Percentiles rank a stretch among this genome's conserved stretches.
Conservation (phyloP, 2,888 invertebrate genomes). For the Sinotaia quadrata region DNA sequence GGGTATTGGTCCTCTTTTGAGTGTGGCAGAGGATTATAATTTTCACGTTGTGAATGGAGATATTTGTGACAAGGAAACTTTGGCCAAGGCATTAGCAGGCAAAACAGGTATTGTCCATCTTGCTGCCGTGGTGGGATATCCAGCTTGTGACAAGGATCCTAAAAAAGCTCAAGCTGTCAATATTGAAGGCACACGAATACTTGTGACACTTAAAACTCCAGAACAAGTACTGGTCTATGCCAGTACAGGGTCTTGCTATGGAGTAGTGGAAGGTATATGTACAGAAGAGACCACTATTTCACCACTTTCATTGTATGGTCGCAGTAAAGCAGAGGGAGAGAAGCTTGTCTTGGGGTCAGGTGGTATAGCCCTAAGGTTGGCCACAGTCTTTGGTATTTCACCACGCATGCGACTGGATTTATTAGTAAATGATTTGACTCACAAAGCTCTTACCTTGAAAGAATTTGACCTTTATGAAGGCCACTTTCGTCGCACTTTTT, state of each 20-base stretch:
- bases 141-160: slow-evolving; percentile 70
- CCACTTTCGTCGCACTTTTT: slow-evolving; percentile 68
- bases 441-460: slow-evolving; percentile 61
- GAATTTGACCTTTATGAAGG: slow-evolving; percentile 69
- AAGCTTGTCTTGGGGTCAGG: slow-evolving; percentile 52
- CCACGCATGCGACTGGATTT: slow-evolving; percentile 70
- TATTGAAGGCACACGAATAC: slow-evolving; percentile 62
- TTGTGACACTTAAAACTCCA: slow-evolving; percentile 56
- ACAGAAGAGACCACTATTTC: slow-evolving; percentile 69
- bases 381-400: slow-evolving; percentile 71
- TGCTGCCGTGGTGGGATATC: slow-evolving; percentile 72
- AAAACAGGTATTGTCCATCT: slow-evolving; percentile 68
- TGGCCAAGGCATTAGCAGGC: slow-evolving; percentile 53
- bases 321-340: slow-evolving; percentile 69
- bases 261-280: slow-evolving; percentile 68
- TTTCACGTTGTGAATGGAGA: slow-evolving; percentile 60
- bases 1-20: slow-evolving; percentile 64
- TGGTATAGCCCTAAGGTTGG: slow-evolving; percentile 68
- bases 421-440: slow-evolving; percentile 69
- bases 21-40: slow-evolving; percentile 51
- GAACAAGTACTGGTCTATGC: slow-evolving; percentile 68
- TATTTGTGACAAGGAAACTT: slow-evolving; percentile 54
- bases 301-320: slow-evolving; percentile 70
- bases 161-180: slow-evolving; percentile 64
- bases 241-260: slow-evolving; percentile 71